Base-by-base conservation (phyloP, 2,797 vertebrate species). In the Acanthurus lineatus region DNA sequence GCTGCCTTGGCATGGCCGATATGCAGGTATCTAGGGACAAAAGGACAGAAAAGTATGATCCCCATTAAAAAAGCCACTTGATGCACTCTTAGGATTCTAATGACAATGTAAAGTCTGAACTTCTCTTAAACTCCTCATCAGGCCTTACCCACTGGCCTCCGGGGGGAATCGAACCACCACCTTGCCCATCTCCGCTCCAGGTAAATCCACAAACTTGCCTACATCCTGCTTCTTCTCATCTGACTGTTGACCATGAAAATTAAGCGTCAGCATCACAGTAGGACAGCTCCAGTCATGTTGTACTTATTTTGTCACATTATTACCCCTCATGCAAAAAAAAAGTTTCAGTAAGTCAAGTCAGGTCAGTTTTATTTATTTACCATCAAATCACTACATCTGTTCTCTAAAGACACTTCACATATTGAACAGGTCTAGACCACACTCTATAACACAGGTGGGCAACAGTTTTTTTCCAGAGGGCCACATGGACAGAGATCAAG, bases 1-100 rank as follows among this genome's bases (percentile, higher is more conserved):
- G 98, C 98, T 63, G 98, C 98, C 91, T 99, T 99, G 56, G 98
- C 98, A 48, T 99, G 98, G 68, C 98, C 98, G 0, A 99, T 99
- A 85, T 99, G 98, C 72, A 99, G 94, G 75, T 99, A 99, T 8
- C 98, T 99, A 90, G 6, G 19, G 5, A 38, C 68, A 88, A 5
- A 47, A 25, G 69, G 3, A 61, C 5, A 53, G 2, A 64, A 11
- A 28, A 53, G 40, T 16, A 15, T 7, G 0, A 4, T 4, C 7
- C 3, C 6, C 0, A n/a, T 74, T 44, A 48, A n/a, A 2, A 35
- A 57, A 68, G 1, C 0, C 9, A 44, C 2, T 12, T 17, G 57
- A 20, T 4, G 8, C 3, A 38, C 3, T 28, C 6, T 48, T 1
- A 9, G 9, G n/a, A 49, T 58, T 19, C 14, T 40, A 16, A 42